Conservation (phyloP, 1,140 invertebrate species). For the Pseudobourletiella spinata region DNA sequence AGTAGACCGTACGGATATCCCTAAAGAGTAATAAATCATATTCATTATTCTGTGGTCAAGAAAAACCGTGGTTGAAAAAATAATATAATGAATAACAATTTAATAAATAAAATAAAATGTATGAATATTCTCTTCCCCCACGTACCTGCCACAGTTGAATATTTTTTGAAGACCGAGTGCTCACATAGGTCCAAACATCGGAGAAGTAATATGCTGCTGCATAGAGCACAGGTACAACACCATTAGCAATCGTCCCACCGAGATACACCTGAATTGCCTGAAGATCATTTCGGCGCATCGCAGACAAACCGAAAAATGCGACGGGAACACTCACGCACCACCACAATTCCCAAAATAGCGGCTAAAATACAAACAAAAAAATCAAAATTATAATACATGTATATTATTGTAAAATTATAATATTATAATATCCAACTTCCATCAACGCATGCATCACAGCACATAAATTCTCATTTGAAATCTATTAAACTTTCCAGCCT, state of each 20-base stretch:
- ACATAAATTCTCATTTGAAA: too few relatives aligned
- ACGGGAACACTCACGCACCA: conserved; percentile 82
- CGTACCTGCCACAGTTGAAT: conserved; percentile 71
- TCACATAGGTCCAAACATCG: conserved; percentile 72
- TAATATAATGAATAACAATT: not conserved
- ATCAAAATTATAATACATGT: too few relatives aligned
- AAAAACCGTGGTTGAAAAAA: not conserved
- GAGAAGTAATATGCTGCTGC: conserved; percentile 69
- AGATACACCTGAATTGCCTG: conserved; percentile 70
- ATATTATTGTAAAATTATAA: too few relatives aligned
- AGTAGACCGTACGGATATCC: conserved; percentile 82
- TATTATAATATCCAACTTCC: too few relatives aligned
- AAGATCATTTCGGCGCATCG: conserved; percentile 72
- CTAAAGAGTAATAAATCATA: conserved; percentile 42
- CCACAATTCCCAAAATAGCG: conserved; percentile 85
- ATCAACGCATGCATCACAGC: too few relatives aligned
- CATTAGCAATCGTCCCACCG: conserved; percentile 65
- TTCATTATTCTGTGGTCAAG: not conserved
- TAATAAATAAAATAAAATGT: not conserved
- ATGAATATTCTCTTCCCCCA: not conserved
- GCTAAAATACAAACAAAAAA: conserved; percentile 47
- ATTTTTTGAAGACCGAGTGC: conserved; percentile 54
- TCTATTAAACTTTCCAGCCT: too few relatives aligned
- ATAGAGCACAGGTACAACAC: conserved; percentile 70
- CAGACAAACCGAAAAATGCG: conserved; percentile 74